Evolutionary conservation across 1,140 invertebrate species (phyloP).

Genomic region (Pectinophora gossypiella): DNA sequence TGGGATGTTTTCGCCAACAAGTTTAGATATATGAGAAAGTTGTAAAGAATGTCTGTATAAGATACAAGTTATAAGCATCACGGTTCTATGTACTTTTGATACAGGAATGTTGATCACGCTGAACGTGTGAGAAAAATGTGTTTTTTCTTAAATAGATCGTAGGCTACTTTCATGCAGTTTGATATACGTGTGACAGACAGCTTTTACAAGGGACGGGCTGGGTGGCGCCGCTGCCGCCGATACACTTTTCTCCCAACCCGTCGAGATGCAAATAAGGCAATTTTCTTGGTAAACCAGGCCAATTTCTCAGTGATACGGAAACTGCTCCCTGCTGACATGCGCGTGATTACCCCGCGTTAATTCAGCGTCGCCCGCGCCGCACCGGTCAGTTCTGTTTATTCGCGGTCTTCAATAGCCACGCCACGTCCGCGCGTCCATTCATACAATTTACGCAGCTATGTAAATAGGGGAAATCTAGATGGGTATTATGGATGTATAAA

Average conservation of each 20-base stretch:
- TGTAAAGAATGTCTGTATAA: no score
- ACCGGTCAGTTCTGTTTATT: no score
- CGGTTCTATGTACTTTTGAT: no score
- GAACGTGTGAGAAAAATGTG: no score
- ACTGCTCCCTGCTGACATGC: conserved; percentile 10
- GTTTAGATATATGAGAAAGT: no score
- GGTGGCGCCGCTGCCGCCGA: conserved; percentile 1
- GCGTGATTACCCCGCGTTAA: conserved; percentile 13
- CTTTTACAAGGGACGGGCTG: not conserved
- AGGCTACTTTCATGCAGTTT: not conserved
- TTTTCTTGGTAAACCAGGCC: conserved; percentile 32
- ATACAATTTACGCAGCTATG: not conserved
- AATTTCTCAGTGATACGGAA: conserved; percentile 31
- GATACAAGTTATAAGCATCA: no score
- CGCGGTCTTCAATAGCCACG: not conserved
- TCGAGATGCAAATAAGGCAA: conserved; percentile 18
- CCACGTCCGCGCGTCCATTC: not conserved
- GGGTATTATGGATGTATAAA: not conserved
- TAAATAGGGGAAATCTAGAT: conserved; percentile 3
- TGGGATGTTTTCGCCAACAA: no score
- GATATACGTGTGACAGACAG: no score
- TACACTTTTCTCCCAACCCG: conserved; percentile 1
- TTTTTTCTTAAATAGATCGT: not conserved
- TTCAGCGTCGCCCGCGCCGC: conserved; percentile 4
- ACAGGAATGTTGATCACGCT: no score